Percentiles rank a stretch among this genome's conserved stretches.
Evolutionary conservation across 2,113 vertebrate species (phyloP).

Genomic region (Poeciliopsis turrubarensis): DNA sequence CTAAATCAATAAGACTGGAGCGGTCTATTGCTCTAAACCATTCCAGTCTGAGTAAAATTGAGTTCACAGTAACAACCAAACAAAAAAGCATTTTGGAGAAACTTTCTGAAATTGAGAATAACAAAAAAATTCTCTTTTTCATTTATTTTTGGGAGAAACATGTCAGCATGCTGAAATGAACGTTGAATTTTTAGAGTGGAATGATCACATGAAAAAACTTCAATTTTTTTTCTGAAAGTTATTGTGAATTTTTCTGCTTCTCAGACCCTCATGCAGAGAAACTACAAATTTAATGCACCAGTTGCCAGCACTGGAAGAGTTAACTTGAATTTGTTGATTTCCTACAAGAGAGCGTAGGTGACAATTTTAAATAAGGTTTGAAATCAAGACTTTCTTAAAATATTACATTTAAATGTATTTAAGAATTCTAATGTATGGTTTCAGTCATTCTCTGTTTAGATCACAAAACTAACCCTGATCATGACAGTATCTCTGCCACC

Average conservation of each 20-base stretch:
- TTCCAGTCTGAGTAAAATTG: not conserved
- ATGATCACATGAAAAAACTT: not conserved
- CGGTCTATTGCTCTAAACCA: too few species aligned
- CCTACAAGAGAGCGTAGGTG: too few species aligned
- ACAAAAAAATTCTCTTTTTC: too few species aligned
- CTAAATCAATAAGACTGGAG: conserved; percentile 21
- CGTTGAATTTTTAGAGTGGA: not conserved
- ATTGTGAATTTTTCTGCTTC: too few species aligned
- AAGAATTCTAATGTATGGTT: too few species aligned
- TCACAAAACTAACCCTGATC: not conserved
- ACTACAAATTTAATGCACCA: not conserved
- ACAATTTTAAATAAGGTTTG: too few species aligned
- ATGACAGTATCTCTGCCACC: too few species aligned
- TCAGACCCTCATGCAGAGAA: too few species aligned
- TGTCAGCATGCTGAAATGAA: not conserved
- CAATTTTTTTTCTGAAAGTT: not conserved
- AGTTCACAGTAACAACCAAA: accelerated
- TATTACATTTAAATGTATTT: too few species aligned
- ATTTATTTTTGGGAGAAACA: not conserved
- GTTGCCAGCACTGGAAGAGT: not conserved
- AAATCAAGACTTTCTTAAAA: too few species aligned
- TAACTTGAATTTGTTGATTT: not conserved
- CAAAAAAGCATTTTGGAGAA: not conserved
- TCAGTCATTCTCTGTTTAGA: too few species aligned
- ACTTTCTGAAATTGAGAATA: not conserved